Evolutionary conservation across 2,797 vertebrate genomes (phyloP), one percentile per base, ranked within the genome.

Genomic region (Eulemur coronatus): DNA sequence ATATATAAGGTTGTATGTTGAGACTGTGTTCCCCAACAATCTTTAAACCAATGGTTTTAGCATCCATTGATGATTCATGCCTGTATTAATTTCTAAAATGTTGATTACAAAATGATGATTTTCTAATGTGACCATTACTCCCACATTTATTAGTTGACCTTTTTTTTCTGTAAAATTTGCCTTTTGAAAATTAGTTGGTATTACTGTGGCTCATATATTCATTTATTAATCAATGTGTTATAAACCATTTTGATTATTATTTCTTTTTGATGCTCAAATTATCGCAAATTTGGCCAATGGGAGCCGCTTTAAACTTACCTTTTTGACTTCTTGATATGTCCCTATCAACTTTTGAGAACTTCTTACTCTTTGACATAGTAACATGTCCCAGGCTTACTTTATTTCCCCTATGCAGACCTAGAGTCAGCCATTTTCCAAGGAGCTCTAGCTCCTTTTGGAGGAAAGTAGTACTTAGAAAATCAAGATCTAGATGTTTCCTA

Each of bases 161-260:
- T 93, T 95, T 95, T 6, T 50, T 18, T 8, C 33, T 41, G 65
- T 35, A 10, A 57, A 57, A 22, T 52, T 33, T 46, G 4, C 1
- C 11, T 20, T 72, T 87, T 89, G 30, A 89, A 95, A 93, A 93
- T 95, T 55, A 81, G 38, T 38, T 84, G 61, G 14, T 43, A 55
- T 67, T 82, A 35, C 17, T 38, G 30, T 38, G 18, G 4, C 26
- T 52, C 33, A 28, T 65, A 17, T 35, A 41, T 59, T 84, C 2
- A 13, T 84, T 88, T 94, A 17, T 82, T 78, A 55, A 67, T 89
- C 43, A 79, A n/a, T 43, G 18, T 43, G 38, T 63, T 73, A 50
- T 41, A 76, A 93, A 73, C 33, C 15, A 81, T 86, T 91, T 82
- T 55, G 7, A n/a, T 78, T 24, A 78, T 76, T 84, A 78, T 84